Evolutionary conservation across 2,888 invertebrate genomes (phyloP).

Genomic region (Torymus tubicola): DNA sequence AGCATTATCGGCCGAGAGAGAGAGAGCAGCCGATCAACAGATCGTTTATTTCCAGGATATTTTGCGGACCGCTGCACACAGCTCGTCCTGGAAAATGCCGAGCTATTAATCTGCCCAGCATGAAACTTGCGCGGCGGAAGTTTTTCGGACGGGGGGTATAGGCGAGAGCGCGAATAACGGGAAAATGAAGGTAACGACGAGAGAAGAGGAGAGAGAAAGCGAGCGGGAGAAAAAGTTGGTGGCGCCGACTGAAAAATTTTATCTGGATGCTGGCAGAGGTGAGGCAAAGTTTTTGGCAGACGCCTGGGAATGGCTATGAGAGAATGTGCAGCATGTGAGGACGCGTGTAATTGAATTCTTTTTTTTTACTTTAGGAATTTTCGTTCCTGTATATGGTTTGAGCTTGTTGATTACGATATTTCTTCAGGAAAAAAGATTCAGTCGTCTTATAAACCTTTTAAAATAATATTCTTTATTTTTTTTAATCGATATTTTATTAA

Average conservation of each 20-base stretch:
- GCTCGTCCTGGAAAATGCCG: constrained; percentile 14
- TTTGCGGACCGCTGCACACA: background rate
- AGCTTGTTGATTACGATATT: too few relatives aligned
- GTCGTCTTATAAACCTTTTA: too few relatives aligned
- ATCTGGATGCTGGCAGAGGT: too few relatives aligned
- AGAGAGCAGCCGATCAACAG: constrained; percentile 1
- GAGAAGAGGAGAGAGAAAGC: background rate
- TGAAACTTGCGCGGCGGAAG: background rate
- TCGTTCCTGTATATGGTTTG: too few relatives aligned
- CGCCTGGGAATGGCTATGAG: too few relatives aligned
- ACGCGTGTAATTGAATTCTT: background rate
- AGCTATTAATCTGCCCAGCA: constrained; percentile 16
- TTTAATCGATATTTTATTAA: too few relatives aligned
- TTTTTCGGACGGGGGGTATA: background rate
- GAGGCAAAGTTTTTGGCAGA: too few relatives aligned
- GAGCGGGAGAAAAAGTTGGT: background rate
- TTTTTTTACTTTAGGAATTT: background rate
- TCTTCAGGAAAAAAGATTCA: too few relatives aligned
- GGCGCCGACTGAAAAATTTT: too few relatives aligned
- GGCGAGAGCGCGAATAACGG: too few relatives aligned
- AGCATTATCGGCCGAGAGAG: background rate
- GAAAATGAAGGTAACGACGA: background rate
- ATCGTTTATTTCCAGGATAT: constrained; percentile 30
- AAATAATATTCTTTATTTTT: too few relatives aligned
- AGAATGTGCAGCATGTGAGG: too few relatives aligned